Conservation (phyloP, 2,888 invertebrate species). For the Archips crataeganus region DNA sequence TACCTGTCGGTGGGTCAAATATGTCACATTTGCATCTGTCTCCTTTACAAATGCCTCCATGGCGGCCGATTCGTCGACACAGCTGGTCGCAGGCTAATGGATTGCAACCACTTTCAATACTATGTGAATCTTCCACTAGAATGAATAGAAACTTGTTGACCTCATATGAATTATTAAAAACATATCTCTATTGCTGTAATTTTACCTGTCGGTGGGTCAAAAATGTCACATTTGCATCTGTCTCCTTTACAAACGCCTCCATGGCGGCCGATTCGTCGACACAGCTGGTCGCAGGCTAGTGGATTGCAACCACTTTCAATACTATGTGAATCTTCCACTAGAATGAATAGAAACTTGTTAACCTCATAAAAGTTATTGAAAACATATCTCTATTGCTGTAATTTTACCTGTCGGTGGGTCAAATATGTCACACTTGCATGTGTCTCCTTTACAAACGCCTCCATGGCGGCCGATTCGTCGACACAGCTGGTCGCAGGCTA, state of each 20-base stretch:
- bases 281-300: constrained; percentile 55
- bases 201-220: constrained; percentile 33
- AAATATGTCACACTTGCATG: constrained; percentile 55
- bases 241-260: constrained; percentile 56
- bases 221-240: constrained; percentile 55
- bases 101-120: constrained; percentile 41
- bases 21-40: constrained; percentile 54
- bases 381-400: no score
- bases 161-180: no score
- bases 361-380: no score
- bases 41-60: constrained; percentile 54
- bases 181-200: background rate
- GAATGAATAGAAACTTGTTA: no score
- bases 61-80: constrained; percentile 55
- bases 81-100: constrained; percentile 51
- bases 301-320: constrained; percentile 43
- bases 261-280: constrained; percentile 53
- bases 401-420: constrained; percentile 30
- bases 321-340: no score
- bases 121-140: constrained; percentile 33
- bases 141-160: background rate
- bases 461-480: constrained; percentile 54
- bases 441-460: constrained; percentile 54
- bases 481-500: constrained; percentile 57
- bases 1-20: constrained; percentile 29